Percentiles rank a stretch among this genome's conserved stretches.
phyloP scores from a whole-genome alignment of 2,113 vertebrate genomes.

The Neomonachus schauinslandi region DNA sequence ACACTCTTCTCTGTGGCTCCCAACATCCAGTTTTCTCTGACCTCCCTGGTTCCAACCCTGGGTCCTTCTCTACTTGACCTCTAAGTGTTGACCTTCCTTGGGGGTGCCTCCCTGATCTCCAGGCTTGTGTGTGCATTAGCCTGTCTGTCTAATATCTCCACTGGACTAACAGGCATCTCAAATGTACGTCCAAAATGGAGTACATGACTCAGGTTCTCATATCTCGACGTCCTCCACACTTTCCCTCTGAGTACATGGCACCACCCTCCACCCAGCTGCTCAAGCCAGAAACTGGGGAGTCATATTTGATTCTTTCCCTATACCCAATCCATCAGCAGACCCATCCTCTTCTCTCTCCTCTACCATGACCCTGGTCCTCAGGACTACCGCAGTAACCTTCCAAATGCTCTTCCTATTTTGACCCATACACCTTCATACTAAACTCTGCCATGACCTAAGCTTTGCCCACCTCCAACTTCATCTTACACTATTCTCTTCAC shows the following conservation, averaged over 20 bases:
- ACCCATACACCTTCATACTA: not conserved
- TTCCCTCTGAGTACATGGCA: not conserved
- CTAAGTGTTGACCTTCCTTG: not conserved
- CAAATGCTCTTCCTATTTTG: not conserved
- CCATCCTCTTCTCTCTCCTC: not conserved
- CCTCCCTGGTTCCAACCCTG: not conserved
- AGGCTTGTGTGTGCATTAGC: not conserved
- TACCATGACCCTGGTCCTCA: not conserved
- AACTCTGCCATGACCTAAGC: not conserved
- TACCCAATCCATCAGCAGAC: not conserved
- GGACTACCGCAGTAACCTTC: not conserved
- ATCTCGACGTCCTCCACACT: not conserved
- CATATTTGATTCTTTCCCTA: not conserved
- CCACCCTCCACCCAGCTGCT: not conserved
- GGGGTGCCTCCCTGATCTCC: not conserved
- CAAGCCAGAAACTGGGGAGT: not conserved
- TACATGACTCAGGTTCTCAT: not conserved
- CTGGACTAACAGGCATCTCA: not conserved
- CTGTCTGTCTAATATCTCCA: not conserved
- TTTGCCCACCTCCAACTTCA: not conserved
- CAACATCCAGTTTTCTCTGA: not conserved
- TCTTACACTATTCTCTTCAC: not conserved
- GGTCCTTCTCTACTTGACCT: not conserved
- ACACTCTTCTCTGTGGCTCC: not conserved
- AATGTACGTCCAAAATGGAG: not conserved